Percentiles rank a stretch among this genome's conserved stretches.
These are phyloP conservation scores for Asobara japonica DNA, from an alignment of 1,140 invertebrate genomes.

Conservation along the genomic window DNA sequence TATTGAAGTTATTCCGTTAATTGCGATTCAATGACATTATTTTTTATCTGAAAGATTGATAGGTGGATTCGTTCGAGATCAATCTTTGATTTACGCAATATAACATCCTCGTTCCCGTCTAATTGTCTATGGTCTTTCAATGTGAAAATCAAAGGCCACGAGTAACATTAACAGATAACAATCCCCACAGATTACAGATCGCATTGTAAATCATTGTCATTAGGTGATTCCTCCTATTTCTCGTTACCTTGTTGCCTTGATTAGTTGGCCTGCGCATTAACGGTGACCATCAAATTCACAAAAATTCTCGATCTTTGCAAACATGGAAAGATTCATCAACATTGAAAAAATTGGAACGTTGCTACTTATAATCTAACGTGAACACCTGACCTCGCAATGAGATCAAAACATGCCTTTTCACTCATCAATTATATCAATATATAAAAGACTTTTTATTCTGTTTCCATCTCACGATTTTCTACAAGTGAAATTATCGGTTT, in stretches of 20 bases:
- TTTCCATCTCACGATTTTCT: no score
- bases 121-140: neutral
- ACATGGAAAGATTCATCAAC: neutral
- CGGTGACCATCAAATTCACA: neutral
- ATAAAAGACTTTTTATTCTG: no score
- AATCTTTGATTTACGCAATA: neutral
- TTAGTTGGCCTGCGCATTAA: neutral
- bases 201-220: neutral
- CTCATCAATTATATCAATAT: no score
- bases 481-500: no score
- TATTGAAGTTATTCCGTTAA: no score
- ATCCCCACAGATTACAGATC: neutral
- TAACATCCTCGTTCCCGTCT: neutral
- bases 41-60: neutral
- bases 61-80: neutral
- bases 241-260: neutral
- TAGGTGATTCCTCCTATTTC: neutral
- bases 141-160: neutral
- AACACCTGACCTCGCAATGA: no score
- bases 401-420: no score
- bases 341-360: neutral
- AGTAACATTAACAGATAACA: neutral
- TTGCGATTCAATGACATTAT: no score
- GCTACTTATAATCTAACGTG: neutral
- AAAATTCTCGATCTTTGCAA: neutral